These are phyloP conservation scores for Echinometra lucunter DNA, from an alignment of 53 echinoderm and acorn worm species.

Conservation along the genomic window DNA sequence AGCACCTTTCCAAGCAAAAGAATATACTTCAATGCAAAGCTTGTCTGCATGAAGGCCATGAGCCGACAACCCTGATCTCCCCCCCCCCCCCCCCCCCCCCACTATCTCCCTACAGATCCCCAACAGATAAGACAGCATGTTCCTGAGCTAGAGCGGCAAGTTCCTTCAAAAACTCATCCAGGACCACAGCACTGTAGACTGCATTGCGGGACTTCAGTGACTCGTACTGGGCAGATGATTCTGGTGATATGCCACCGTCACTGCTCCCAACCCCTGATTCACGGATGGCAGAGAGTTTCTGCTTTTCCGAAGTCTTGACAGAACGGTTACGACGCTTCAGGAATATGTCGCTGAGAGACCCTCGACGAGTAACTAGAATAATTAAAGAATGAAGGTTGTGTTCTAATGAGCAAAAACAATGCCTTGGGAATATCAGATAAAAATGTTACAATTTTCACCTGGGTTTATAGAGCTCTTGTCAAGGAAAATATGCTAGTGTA, in stretches of 20 bases:
- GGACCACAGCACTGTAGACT: slow-evolving; percentile 92
- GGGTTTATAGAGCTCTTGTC: too few species aligned
- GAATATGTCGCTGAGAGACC: slow-evolving; percentile 69
- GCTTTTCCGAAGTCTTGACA: slow-evolving; percentile 84
- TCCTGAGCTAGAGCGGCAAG: slow-evolving; percentile 93
- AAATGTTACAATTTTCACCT: too few species aligned
- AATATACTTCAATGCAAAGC: background rate
- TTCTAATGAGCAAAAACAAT: background rate
- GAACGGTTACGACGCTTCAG: slow-evolving; percentile 66
- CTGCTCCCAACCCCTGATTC: slow-evolving; percentile 67
- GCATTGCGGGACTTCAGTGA: slow-evolving; percentile 88
- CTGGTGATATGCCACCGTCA: slow-evolving; percentile 10
- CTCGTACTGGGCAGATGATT: slow-evolving; percentile 75
- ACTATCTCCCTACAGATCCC: slow-evolving; percentile 35
- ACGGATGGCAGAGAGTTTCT: slow-evolving; percentile 83
- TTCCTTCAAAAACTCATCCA: slow-evolving; percentile 97
- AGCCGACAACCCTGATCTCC: background rate
- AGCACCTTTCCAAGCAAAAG: background rate
- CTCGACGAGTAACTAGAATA: slow-evolving; percentile 61
- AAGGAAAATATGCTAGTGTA: too few species aligned
- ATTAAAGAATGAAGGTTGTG: background rate
- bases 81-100: background rate
- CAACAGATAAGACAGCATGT: slow-evolving; percentile 83
- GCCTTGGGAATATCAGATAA: background rate
- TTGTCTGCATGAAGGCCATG: background rate